Percentiles rank a stretch among this genome's conserved stretches.
Evolutionary conservation across 2,888 invertebrate genomes (phyloP).

Genomic region (Euplexia lucipara): DNA sequence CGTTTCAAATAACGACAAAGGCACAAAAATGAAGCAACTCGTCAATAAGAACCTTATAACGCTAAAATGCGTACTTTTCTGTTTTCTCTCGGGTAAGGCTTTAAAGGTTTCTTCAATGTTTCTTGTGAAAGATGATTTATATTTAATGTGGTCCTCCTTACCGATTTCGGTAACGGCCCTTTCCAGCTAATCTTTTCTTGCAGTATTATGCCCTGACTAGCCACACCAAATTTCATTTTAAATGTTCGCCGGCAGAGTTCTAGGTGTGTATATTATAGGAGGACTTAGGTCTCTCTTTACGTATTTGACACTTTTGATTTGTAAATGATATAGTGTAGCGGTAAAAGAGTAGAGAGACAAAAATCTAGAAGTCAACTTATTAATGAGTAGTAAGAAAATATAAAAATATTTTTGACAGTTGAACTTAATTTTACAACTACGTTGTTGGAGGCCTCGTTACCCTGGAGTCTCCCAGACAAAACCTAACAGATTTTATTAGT

Average conservation of each 20-base stretch:
- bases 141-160: too few species aligned
- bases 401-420: not conserved
- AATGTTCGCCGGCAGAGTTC: too few species aligned
- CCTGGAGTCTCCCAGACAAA: not conserved
- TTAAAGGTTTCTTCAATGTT: constrained; percentile 16
- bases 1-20: constrained; percentile 43
- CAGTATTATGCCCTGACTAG: too few species aligned
- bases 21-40: constrained; percentile 80
- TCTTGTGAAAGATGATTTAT: too few species aligned
- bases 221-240: too few species aligned
- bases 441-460: not conserved
- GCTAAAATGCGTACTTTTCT: constrained; percentile 95
- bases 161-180: too few species aligned
- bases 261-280: too few species aligned
- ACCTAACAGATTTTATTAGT: constrained; percentile 25
- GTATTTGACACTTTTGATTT: too few species aligned
- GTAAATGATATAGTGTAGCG: not conserved
- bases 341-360: not conserved
- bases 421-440: constrained; percentile 2
- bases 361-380: too few species aligned
- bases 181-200: too few species aligned
- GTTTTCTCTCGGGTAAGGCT: constrained; percentile 94
- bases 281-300: too few species aligned
- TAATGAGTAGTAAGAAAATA: not conserved
- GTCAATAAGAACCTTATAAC: constrained; percentile 94